phyloP scores from a whole-genome alignment of 2,888 invertebrate species.

The Drosophila koepferae region DNA sequence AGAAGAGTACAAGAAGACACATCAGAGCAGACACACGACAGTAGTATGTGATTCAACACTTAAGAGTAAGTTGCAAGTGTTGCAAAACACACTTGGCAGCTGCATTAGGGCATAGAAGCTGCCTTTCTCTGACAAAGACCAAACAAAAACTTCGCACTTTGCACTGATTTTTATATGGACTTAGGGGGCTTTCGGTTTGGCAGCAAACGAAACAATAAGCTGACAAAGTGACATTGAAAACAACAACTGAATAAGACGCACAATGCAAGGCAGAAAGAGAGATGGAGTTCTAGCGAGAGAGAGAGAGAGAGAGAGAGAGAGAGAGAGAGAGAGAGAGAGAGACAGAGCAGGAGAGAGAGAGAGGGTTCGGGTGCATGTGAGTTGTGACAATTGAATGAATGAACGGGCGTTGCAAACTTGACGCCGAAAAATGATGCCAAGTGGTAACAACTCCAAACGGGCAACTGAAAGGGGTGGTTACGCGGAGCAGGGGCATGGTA shows the following conservation, averaged over 20 bases:
- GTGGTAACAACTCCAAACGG: slow-evolving; percentile 31
- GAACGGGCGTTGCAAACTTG: slow-evolving; percentile 61
- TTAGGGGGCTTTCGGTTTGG: slow-evolving; percentile 44
- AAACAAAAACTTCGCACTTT: slow-evolving; percentile 8
- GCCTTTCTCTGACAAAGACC: not conserved
- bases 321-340: not conserved
- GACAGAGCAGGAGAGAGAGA: not conserved
- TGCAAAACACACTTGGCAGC: slow-evolving; percentile 2
- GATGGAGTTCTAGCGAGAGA: not conserved
- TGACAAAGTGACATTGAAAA: slow-evolving; percentile 68
- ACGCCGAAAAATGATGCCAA: slow-evolving; percentile 70
- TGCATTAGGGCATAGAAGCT: slow-evolving; percentile 8
- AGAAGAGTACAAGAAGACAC: not conserved
- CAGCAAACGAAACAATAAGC: slow-evolving; percentile 59
- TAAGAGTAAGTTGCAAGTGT: slow-evolving; percentile 4
- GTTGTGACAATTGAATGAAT: slow-evolving; percentile 65
- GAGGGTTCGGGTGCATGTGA: slow-evolving; percentile 20
- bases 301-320: not conserved
- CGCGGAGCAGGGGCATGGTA: not conserved
- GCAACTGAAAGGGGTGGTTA: not conserved
- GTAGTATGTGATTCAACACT: not conserved
- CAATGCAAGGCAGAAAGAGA: not conserved
- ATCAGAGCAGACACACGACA: not conserved
- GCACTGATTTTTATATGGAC: slow-evolving; percentile 39
- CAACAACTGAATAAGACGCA: slow-evolving; percentile 33